Evolutionary conservation across 2,113 vertebrate species (phyloP).

Genomic region (Mastomys coucha): DNA sequence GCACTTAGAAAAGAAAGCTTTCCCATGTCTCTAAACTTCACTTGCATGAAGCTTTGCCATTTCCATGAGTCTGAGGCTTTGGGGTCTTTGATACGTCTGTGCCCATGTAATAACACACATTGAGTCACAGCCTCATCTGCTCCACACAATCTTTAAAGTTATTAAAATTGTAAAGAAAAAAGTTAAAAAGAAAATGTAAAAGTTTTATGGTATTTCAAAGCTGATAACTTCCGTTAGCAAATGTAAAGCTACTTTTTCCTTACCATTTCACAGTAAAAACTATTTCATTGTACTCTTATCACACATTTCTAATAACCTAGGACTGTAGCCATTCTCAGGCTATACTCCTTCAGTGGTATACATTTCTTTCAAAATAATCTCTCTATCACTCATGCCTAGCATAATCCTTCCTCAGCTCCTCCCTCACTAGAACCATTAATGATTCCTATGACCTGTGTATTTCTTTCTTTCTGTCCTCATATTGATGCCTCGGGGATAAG

Average conservation of each 20-base stretch:
- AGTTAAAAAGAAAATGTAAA: not conserved
- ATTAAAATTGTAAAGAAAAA: not conserved
- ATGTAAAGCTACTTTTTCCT: not conserved
- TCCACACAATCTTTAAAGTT: not conserved
- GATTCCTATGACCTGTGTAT: not conserved
- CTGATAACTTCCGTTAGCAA: not conserved
- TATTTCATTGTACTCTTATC: not conserved
- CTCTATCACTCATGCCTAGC: fast-evolving
- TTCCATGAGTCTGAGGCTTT: not conserved
- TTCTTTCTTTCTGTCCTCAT: not conserved
- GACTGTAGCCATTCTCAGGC: not conserved
- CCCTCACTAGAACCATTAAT: not conserved
- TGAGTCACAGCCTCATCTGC: not conserved
- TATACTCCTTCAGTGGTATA: not conserved
- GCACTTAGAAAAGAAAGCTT: not conserved
- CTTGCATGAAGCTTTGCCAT: not conserved
- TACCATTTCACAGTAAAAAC: not conserved
- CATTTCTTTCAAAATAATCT: not conserved
- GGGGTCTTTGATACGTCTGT: not conserved
- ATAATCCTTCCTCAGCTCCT: not conserved
- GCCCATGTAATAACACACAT: not conserved
- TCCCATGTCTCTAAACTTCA: not conserved
- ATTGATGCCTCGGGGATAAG: not conserved
- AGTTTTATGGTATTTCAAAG: slow-evolving; percentile 6
- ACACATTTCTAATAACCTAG: not conserved